A percentile compares a stretch with the other conserved stretches of the same genome.
phyloP scores from a whole-genome alignment of 2,113 vertebrate species.

The Atrichornis clamosus region DNA sequence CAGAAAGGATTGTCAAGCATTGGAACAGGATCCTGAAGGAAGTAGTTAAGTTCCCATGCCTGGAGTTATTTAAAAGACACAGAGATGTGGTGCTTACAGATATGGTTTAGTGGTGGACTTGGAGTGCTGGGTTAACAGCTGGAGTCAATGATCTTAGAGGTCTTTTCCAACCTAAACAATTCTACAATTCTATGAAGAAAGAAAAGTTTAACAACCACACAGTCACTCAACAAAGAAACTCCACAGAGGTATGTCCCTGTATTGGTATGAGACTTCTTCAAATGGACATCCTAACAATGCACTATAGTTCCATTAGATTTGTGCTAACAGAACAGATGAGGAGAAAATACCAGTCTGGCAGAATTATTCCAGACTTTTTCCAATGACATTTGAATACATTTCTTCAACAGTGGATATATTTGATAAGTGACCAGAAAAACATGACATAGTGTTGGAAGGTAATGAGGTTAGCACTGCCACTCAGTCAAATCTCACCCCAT shows the following conservation, averaged over 20 bases:
- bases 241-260: background rate
- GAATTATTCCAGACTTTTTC: background rate
- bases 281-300: background rate
- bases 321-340: background rate
- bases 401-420: background rate
- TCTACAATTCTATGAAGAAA: background rate
- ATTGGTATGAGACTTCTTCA: background rate
- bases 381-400: background rate
- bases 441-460: background rate
- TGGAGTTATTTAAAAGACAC: background rate
- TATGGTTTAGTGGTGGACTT: background rate
- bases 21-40: background rate
- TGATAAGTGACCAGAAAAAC: constrained; percentile 2
- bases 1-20: background rate
- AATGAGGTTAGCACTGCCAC: background rate
- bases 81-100: background rate
- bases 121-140: background rate
- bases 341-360: background rate
- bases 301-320: background rate
- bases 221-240: constrained; percentile 9
- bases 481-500: background rate
- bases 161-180: background rate
- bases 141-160: background rate
- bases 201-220: constrained; percentile 23
- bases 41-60: background rate